phyloP scores from a whole-genome alignment of 2,888 invertebrate species.

The Thecophora atra region DNA sequence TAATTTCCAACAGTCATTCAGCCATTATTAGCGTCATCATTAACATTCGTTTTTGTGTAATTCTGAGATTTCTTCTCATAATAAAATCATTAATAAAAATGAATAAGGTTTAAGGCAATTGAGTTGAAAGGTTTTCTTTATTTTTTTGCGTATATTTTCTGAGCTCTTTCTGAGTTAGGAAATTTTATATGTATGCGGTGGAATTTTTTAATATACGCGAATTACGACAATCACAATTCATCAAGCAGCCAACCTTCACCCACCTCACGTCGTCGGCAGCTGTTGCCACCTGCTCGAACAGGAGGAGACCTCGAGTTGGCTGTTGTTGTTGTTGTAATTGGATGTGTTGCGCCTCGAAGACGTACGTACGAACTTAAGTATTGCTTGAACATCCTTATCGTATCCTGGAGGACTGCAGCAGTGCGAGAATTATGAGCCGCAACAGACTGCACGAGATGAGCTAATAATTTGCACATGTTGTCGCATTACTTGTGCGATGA shows the following conservation, averaged over 20 bases:
- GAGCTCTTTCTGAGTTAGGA: no score
- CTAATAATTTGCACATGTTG: conserved; percentile 37
- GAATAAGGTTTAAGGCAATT: not conserved
- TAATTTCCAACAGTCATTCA: conserved; percentile 47
- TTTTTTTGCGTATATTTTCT: no score
- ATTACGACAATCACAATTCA: no score
- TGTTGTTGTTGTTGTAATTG: not conserved
- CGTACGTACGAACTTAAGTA: not conserved
- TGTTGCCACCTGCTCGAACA: no score
- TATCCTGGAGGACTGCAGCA: not conserved
- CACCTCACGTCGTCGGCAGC: no score
- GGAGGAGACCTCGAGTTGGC: not conserved
- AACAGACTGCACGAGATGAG: conserved; percentile 17
- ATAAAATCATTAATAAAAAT: no score
- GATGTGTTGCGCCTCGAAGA: conserved; percentile 4
- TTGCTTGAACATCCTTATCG: not conserved
- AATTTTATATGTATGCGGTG: no score
- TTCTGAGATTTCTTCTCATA: no score
- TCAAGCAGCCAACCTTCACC: no score
- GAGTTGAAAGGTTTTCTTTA: not conserved
- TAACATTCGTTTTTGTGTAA: conserved; percentile 38
- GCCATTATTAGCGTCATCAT: conserved; percentile 47
- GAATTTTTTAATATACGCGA: no score
- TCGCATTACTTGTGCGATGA: not conserved
- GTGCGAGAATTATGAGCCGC: conserved; percentile 30